Conservation (phyloP, 2,113 vertebrate species). For the Mellivora capensis region DNA sequence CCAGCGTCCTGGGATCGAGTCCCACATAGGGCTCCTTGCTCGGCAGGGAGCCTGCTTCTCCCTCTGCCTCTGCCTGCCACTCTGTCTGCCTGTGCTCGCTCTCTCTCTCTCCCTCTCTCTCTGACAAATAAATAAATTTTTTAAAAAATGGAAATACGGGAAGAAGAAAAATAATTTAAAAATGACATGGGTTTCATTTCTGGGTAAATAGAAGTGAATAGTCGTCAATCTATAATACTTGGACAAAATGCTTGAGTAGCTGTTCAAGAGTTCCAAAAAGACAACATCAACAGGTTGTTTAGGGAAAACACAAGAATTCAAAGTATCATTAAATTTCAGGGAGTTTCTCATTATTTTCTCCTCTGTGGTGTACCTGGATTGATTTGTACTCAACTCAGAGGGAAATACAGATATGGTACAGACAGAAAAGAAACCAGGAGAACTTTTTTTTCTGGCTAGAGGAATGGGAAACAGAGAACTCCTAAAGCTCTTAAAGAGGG, state of each 20-base stretch:
- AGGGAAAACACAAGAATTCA: neutral
- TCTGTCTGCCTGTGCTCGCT: too few relatives aligned
- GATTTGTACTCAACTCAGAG: neutral
- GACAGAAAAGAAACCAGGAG: neutral
- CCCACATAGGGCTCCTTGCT: too few relatives aligned
- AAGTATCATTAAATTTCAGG: neutral
- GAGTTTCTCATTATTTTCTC: neutral
- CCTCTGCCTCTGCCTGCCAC: too few relatives aligned
- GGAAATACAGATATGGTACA: neutral
- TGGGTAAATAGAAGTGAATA: neutral
- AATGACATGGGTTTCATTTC: neutral
- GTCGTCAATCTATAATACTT: neutral
- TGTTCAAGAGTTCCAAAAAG: neutral
- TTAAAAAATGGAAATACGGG: neutral
- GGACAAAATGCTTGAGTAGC: neutral
- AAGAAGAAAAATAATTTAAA: neutral
- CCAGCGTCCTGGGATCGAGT: too few relatives aligned
- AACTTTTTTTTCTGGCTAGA: neutral
- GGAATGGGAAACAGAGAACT: neutral
- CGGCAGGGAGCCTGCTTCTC: too few relatives aligned
- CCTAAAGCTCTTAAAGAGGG: neutral
- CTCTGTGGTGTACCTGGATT: neutral
- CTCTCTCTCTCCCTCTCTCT: too few relatives aligned
- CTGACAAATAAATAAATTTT: too few relatives aligned
- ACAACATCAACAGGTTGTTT: neutral